Evolutionary conservation across 1,140 invertebrate species (phyloP), one percentile per base, ranked within the genome.

Genomic region (Calycopis cecrops): DNA sequence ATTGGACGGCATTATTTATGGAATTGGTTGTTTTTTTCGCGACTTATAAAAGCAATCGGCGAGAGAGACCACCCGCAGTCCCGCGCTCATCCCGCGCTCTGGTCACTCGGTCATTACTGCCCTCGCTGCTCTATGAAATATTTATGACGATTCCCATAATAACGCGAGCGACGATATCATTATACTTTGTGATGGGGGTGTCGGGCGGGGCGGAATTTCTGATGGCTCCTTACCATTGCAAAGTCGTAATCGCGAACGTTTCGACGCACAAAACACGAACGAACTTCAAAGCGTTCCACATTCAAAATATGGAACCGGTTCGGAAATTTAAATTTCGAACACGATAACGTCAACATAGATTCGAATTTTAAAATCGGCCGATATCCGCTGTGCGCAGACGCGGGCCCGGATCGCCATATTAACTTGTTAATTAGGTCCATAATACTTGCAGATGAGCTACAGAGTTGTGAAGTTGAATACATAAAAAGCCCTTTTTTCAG

Each of bases 341-440:
- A 57, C 52, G 55, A 52, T 51, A 52, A 60, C 40, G 40, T 16
- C 10, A 35, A 34, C 35, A 35, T 51, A 35, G 59, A 66, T 55
- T 59, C 57, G 40, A 55, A 62, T 62, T 65, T 62, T 42, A 57
- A 60, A 52, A 42, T 42, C 48, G 42, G 37, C 52, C 49, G 57
- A 59, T 50, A 58, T 57, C 42, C 56, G 63, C 65, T 71, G 65
- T 79, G 80, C 83, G 80, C 77, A 84, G 80, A 68, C 80, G 79
- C 86, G 87, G 71, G 79, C 78, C 87, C 69, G 73, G 73, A 73
- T 90, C 73, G 67, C 90, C 92, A 93, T 93, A 93, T 93, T 93
- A 93, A 94, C 92, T 94, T 94, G 92, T 93, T 94, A 94, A 94
- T 94, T 94, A 94, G 92, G 91, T 93, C 90, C 92, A 92, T 93